Evolutionary conservation across 2,888 invertebrate species (phyloP).

Genomic region (Psylliodes chrysocephalus): DNA sequence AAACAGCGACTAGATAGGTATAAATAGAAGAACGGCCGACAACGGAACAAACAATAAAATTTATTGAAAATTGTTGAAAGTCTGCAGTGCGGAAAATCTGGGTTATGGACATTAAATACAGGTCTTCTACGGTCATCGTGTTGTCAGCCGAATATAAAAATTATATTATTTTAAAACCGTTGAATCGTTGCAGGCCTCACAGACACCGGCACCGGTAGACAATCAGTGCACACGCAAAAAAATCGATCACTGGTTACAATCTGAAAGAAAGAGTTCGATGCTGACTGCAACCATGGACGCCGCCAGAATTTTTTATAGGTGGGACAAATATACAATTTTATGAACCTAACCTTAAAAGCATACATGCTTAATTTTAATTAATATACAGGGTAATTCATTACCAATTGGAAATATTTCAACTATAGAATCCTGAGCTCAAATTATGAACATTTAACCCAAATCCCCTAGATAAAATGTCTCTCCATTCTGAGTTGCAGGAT

Average conservation of each 20-base stretch:
- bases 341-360: too few species aligned
- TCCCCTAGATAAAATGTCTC: too few species aligned
- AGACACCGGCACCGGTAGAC: too few species aligned
- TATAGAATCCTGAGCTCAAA: too few species aligned
- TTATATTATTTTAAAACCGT: conserved; percentile 12
- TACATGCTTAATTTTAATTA: too few species aligned
- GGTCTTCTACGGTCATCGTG: conserved; percentile 16
- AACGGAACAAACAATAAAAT: conserved; percentile 19
- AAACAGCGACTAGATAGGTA: background rate
- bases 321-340: too few species aligned
- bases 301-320: too few species aligned
- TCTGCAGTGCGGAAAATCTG: conserved; percentile 40
- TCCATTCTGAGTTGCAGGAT: too few species aligned
- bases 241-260: background rate
- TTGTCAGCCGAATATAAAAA: conserved; percentile 20
- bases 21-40: conserved; percentile 4
- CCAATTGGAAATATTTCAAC: too few species aligned
- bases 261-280: conserved; percentile 2
- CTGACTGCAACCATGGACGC: too few species aligned
- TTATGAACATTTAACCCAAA: too few species aligned
- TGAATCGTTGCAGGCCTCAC: background rate
- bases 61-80: conserved; percentile 41
- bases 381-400: too few species aligned
- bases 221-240: background rate
- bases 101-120: conserved; percentile 33